A percentile compares a stretch with the other conserved stretches of the same genome.
Evolutionary conservation across 1,140 invertebrate genomes (phyloP).

Genomic region (Leptestheria dahalacensis): DNA sequence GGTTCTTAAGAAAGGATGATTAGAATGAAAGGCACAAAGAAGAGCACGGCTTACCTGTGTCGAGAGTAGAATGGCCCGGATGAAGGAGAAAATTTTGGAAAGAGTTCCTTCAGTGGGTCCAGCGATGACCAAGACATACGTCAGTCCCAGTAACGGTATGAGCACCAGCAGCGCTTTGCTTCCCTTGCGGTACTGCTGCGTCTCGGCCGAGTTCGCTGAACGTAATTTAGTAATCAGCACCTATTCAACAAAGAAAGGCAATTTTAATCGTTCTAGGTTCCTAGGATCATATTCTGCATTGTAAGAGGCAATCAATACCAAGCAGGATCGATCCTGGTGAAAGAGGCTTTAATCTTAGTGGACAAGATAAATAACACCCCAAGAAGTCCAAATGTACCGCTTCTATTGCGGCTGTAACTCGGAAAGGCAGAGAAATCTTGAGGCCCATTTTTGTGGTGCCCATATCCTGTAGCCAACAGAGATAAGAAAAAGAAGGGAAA

Average conservation of each 20-base stretch:
- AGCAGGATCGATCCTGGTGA: not conserved
- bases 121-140: conserved; percentile 62
- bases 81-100: conserved; percentile 43
- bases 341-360: not conserved
- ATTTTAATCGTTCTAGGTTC: too few species aligned
- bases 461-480: not conserved
- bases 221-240: conserved; percentile 80
- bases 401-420: too few species aligned
- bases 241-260: conserved; percentile 29
- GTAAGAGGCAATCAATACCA: not conserved
- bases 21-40: not conserved
- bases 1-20: too few species aligned
- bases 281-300: too few species aligned
- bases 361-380: too few species aligned
- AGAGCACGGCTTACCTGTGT: conserved; percentile 45
- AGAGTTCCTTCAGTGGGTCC: conserved; percentile 50
- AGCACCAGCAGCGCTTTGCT: conserved; percentile 73
- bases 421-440: too few species aligned
- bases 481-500: not conserved
- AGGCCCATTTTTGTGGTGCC: too few species aligned
- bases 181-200: conserved; percentile 73
- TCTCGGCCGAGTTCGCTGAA: conserved; percentile 68
- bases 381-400: too few species aligned
- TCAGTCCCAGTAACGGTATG: conserved; percentile 75
- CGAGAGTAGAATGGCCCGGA: conserved; percentile 58